Percentiles rank a stretch among this genome's conserved stretches.
These are phyloP conservation scores for Steinernema carpocapsae DNA, from an alignment of 2,888 invertebrate genomes.

Conservation along the genomic window DNA sequence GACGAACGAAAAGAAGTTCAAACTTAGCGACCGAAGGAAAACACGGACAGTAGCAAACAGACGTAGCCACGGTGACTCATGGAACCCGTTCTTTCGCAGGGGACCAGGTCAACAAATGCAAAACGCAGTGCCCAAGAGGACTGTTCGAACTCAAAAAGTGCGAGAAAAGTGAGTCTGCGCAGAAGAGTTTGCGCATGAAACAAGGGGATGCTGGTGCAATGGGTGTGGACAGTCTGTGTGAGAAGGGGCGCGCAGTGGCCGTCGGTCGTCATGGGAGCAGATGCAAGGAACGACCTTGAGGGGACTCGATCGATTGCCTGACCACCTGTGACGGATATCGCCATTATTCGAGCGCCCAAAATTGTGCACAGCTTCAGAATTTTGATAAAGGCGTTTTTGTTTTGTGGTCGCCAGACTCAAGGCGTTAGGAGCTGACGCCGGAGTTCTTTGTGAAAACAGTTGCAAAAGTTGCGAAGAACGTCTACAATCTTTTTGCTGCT, in stretches of 20 bases:
- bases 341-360: background rate
- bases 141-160: background rate
- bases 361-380: background rate
- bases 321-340: slow-evolving; percentile 3
- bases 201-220: background rate
- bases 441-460: too few relatives aligned
- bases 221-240: slow-evolving; percentile 26
- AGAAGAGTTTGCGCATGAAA: slow-evolving; percentile 7
- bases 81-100: background rate
- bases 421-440: too few relatives aligned
- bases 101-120: too few relatives aligned
- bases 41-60: background rate
- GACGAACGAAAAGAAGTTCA: background rate
- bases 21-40: background rate
- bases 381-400: background rate
- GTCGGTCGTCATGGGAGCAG: slow-evolving; percentile 31
- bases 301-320: slow-evolving; percentile 30
- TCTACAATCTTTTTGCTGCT: too few relatives aligned
- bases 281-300: slow-evolving; percentile 22
- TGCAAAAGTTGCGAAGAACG: too few relatives aligned
- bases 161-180: background rate
- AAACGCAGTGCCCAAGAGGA: background rate
- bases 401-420: too few relatives aligned
- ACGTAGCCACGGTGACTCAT: slow-evolving; percentile 2
- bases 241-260: slow-evolving; percentile 1